Percentiles rank a stretch among this genome's conserved stretches.
phyloP scores from a whole-genome alignment of 2,888 invertebrate genomes.

The Julus scandinavius region DNA sequence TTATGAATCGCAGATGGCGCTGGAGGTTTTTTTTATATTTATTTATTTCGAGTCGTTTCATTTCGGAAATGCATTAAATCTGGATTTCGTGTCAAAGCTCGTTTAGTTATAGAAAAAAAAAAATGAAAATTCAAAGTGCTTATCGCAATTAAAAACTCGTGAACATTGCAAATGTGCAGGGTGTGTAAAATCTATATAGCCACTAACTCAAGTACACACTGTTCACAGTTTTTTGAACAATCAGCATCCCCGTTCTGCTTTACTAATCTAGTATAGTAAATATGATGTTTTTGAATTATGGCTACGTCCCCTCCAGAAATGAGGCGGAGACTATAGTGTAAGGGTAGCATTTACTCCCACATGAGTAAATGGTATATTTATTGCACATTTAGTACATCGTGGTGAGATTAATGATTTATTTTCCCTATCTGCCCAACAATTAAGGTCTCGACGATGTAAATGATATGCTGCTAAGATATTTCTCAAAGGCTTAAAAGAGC shows the following conservation, averaged over 20 bases:
- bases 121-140: neutral
- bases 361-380: neutral
- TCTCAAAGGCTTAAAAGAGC: no score
- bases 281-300: neutral
- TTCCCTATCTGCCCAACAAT: neutral
- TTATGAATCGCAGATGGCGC: constrained; percentile 28
- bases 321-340: neutral
- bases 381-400: neutral
- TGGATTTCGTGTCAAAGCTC: constrained; percentile 17
- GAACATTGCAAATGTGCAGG: neutral
- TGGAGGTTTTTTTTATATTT: neutral
- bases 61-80: constrained; percentile 17
- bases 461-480: no score
- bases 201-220: neutral
- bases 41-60: neutral
- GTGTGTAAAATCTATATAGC: neutral
- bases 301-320: neutral
- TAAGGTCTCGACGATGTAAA: neutral
- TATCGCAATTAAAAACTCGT: neutral
- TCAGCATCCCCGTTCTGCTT: neutral
- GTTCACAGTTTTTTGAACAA: neutral
- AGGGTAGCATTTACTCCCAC: neutral
- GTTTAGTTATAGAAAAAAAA: neutral
- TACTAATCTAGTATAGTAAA: neutral
- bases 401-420: no score